phyloP scores from a whole-genome alignment of 2,113 vertebrate species.

The Neogale vison region DNA sequence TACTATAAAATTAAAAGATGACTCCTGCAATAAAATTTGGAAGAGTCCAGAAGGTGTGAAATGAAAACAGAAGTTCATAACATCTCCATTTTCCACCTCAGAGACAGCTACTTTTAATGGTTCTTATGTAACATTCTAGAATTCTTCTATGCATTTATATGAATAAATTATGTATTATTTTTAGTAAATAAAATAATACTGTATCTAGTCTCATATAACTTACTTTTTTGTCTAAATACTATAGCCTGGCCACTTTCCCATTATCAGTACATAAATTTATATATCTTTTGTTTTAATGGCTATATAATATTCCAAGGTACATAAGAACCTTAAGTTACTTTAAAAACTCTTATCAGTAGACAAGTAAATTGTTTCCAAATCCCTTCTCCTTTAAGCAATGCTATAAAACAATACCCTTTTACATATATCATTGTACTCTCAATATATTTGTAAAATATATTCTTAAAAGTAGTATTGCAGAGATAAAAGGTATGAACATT shows the following conservation, averaged over 20 bases:
- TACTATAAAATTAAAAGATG: conserved; percentile 42
- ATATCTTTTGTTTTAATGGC: not conserved
- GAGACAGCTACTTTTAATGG: not conserved
- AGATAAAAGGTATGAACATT: conserved; percentile 20
- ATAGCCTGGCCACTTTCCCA: not conserved
- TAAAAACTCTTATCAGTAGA: not conserved
- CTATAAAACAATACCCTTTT: conserved; percentile 11
- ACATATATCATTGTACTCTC: not conserved
- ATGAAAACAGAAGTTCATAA: conserved; percentile 17
- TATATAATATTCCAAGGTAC: not conserved
- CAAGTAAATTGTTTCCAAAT: conserved; percentile 21
- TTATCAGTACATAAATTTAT: not conserved
- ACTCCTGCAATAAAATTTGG: not conserved
- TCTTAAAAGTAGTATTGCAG: conserved; percentile 10
- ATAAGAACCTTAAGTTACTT: conserved; percentile 19
- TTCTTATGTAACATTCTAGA: conserved; percentile 5
- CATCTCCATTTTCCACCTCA: not conserved
- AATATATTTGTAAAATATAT: conserved; percentile 28
- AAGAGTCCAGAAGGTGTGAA: not conserved
- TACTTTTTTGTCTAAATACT: not conserved
- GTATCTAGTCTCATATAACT: not conserved
- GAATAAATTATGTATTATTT: not conserved
- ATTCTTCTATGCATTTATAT: not conserved
- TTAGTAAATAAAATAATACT: not conserved
- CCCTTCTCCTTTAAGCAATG: conserved; percentile 28